phyloP scores from a whole-genome alignment of 2,888 invertebrate species.

The Chironomus tentans region DNA sequence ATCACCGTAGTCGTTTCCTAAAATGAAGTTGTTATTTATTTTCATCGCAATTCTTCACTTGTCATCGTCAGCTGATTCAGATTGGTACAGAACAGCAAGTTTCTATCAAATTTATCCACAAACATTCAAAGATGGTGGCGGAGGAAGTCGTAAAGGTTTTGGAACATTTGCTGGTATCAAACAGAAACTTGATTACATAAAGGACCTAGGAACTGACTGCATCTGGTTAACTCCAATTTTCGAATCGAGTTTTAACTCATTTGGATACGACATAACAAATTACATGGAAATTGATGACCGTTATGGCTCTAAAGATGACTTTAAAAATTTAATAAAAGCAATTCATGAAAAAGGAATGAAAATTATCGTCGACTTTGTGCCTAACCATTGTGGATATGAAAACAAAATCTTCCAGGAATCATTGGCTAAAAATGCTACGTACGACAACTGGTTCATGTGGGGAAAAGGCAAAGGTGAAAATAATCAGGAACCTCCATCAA shows the following conservation, averaged over 20 bases:
- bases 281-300: slow-evolving; percentile 60
- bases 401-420: too few species aligned
- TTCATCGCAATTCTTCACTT: not conserved
- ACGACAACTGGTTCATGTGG: too few species aligned
- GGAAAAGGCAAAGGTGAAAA: too few species aligned
- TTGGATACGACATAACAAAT: slow-evolving; percentile 79
- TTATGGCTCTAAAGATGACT: slow-evolving; percentile 67
- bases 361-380: slow-evolving; percentile 58
- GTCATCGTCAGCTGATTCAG: slow-evolving; percentile 31
- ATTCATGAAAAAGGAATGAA: slow-evolving; percentile 51
- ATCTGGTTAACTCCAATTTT: slow-evolving; percentile 82
- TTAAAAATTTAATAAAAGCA: slow-evolving; percentile 48
- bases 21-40: too few species aligned
- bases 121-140: slow-evolving; percentile 50
- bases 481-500: too few species aligned
- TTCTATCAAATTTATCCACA: slow-evolving; percentile 40
- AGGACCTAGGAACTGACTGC: slow-evolving; percentile 59
- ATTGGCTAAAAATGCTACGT: too few species aligned
- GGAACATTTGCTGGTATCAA: slow-evolving; percentile 44
- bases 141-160: not conserved
- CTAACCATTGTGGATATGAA: slow-evolving; percentile 37
- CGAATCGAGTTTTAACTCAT: slow-evolving; percentile 73
- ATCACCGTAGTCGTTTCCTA: too few species aligned
- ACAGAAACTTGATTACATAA: slow-evolving; percentile 53
- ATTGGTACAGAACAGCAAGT: slow-evolving; percentile 84